These are phyloP conservation scores for Drosophila kanekoi DNA, from an alignment of 2,888 invertebrate genomes.

Conservation along the genomic window DNA sequence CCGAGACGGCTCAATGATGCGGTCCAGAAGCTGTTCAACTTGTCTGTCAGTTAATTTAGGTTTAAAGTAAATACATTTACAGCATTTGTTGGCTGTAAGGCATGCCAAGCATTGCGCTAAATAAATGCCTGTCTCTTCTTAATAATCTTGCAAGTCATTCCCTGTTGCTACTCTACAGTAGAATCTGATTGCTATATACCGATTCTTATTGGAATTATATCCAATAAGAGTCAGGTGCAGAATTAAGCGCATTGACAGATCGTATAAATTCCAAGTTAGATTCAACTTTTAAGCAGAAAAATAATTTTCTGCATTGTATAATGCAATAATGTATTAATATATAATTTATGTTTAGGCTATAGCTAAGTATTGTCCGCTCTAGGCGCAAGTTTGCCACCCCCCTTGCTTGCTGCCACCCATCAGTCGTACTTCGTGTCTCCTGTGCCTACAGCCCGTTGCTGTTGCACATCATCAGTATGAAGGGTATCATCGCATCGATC, in stretches of 20 bases:
- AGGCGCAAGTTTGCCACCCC: conserved; percentile 42
- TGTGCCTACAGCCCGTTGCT: conserved; percentile 63
- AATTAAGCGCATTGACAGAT: no score
- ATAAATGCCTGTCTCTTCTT: conserved; percentile 1
- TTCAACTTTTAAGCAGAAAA: conserved; percentile 5
- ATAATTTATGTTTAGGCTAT: conserved; percentile 37
- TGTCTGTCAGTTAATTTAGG: conserved; percentile 25
- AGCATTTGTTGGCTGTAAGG: conserved; percentile 15
- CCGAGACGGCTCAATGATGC: conserved; percentile 20
- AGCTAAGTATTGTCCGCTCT: conserved; percentile 74
- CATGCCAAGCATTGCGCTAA: conserved; percentile 21
- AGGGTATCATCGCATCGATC: conserved; percentile 97
- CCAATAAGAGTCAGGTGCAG: no score
- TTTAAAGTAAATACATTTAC: conserved; percentile 38
- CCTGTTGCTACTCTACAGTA: no score
- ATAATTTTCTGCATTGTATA: conserved; percentile 10
- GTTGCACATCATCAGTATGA: conserved; percentile 89
- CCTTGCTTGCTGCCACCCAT: conserved; percentile 35
- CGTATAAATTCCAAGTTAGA: neutral
- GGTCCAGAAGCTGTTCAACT: neutral
- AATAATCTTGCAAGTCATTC: no score
- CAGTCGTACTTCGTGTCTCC: conserved; percentile 64
- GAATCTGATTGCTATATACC: neutral
- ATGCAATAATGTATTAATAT: conserved; percentile 13
- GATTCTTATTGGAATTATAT: neutral